A percentile compares a stretch with the other conserved stretches of the same genome.
Evolutionary conservation across 2,888 invertebrate species (phyloP).

Genomic region (Ethmia dodecea): DNA sequence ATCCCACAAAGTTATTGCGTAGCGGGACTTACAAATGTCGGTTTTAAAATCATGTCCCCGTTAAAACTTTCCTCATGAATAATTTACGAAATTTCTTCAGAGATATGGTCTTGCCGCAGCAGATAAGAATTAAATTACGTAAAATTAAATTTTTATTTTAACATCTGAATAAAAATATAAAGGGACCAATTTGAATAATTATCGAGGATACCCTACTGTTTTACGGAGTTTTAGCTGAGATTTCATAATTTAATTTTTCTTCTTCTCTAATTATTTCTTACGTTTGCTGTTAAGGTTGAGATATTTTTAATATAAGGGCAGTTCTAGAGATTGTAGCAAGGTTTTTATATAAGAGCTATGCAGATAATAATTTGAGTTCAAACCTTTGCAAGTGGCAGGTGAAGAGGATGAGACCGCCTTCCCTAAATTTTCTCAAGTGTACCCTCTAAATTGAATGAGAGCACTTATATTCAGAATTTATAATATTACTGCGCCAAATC

Average conservation of each 20-base stretch:
- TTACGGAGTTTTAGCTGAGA: constrained; percentile 35
- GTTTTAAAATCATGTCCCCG: constrained; percentile 73
- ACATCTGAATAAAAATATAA: constrained; percentile 62
- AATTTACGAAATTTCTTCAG: constrained; percentile 72
- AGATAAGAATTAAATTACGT: constrained; percentile 73
- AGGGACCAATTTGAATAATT: constrained; percentile 66
- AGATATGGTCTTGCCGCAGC: constrained; percentile 68
- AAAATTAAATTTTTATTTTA: constrained; percentile 68
- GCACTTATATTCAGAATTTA: constrained; percentile 71
- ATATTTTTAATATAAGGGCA: too few species aligned
- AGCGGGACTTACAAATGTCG: constrained; percentile 67
- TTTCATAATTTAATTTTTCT: constrained; percentile 34
- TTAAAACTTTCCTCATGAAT: constrained; percentile 76
- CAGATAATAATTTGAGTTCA: constrained; percentile 63
- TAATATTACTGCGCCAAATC: constrained; percentile 69
- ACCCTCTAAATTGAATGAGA: constrained; percentile 61
- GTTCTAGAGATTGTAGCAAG: constrained; percentile 35
- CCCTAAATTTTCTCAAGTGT: constrained; percentile 70
- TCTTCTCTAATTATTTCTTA: too few species aligned
- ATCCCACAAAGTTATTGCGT: constrained; percentile 45
- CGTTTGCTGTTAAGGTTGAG: too few species aligned
- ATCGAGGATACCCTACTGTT: constrained; percentile 36
- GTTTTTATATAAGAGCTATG: constrained; percentile 38
- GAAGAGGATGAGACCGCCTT: constrained; percentile 64
- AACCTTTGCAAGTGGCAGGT: constrained; percentile 59